Conservation (phyloP, 2,888 invertebrate species). For the Chloroclysta siterata region DNA sequence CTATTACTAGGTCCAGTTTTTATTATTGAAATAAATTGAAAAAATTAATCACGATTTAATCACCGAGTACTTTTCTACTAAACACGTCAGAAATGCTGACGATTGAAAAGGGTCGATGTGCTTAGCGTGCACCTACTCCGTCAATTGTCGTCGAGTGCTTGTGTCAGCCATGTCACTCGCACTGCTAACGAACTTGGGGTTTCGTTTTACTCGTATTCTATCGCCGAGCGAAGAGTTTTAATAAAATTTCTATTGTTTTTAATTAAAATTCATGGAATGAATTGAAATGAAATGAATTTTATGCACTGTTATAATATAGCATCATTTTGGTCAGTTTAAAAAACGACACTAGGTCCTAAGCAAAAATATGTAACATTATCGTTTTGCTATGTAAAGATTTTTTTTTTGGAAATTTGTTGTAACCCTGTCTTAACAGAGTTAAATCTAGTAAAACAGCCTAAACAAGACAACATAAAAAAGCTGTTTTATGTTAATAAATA, state of each 20-base stretch:
- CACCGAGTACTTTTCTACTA: neutral
- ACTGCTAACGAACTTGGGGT: constrained; percentile 60
- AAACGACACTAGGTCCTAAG: no score
- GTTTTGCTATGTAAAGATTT: no score
- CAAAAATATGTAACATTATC: no score
- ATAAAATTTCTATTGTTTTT: neutral
- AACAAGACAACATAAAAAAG: no score
- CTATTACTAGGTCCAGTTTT: no score
- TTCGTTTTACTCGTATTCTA: constrained; percentile 37
- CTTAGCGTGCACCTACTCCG: constrained; percentile 8
- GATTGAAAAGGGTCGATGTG: constrained; percentile 58
- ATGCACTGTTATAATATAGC: no score
- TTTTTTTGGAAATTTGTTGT: no score
- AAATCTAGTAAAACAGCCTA: no score
- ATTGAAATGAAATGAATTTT: no score
- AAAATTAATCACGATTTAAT: neutral
- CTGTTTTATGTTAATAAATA: no score
- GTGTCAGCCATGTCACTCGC: constrained; percentile 69
- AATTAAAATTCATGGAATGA: constrained; percentile 7
- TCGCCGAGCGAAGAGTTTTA: constrained; percentile 22
- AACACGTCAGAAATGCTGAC: constrained; percentile 18
- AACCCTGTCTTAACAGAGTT: no score
- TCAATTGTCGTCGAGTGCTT: constrained; percentile 53
- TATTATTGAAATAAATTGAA: neutral
- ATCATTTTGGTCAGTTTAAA: no score